Conservation (phyloP, 1,140 invertebrate genomes). For the Lepidotrigona ventralis region DNA sequence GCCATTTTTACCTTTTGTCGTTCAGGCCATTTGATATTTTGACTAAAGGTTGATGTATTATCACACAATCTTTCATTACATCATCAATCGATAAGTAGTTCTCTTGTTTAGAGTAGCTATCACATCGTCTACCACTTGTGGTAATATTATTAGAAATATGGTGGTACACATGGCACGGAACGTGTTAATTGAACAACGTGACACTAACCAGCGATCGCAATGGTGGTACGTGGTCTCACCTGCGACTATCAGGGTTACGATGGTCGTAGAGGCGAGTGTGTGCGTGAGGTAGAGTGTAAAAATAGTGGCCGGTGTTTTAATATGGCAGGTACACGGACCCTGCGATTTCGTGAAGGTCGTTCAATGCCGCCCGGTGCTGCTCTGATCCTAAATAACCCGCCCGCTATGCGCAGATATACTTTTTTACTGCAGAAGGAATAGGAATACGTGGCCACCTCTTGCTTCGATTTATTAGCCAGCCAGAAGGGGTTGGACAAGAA, state of each 20-base stretch:
- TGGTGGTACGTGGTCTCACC: constrained; percentile 7
- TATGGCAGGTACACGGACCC: constrained; percentile 66
- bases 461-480: constrained; percentile 26
- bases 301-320: constrained; percentile 35
- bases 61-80: too few relatives aligned
- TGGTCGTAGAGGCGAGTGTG: neutral
- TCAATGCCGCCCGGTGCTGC: constrained; percentile 74
- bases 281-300: constrained; percentile 42
- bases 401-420: constrained; percentile 1
- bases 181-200: neutral
- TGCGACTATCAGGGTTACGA: constrained; percentile 31
- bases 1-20: too few relatives aligned
- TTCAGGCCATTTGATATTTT: too few relatives aligned
- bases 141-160: too few relatives aligned
- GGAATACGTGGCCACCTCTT: neutral
- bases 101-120: too few relatives aligned
- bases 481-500: neutral
- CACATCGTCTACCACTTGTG: too few relatives aligned
- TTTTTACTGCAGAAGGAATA: constrained; percentile 1
- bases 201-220: neutral
- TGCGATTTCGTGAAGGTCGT: constrained; percentile 77
- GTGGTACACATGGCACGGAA: too few relatives aligned
- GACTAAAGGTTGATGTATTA: too few relatives aligned
- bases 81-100: too few relatives aligned
- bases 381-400: constrained; percentile 60